Conservation (phyloP, 2,113 vertebrate genomes). For the Oncorhynchus mykiss region DNA sequence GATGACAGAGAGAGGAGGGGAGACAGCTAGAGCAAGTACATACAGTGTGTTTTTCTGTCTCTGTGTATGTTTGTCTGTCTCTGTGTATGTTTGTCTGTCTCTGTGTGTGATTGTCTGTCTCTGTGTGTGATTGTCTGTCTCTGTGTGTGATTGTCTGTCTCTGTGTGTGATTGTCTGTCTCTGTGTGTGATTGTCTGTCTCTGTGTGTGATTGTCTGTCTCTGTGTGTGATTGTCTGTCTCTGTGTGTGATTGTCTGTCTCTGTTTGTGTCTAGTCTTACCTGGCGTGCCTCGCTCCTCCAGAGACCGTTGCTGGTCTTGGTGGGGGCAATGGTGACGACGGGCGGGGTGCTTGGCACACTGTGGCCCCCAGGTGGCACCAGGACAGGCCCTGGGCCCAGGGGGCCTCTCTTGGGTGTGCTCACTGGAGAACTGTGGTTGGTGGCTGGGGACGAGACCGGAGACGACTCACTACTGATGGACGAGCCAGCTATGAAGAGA, state of each 20-base stretch:
- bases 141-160: background rate
- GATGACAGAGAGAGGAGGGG: constrained; percentile 3
- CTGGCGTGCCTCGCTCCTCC: constrained; percentile 94
- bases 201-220: background rate
- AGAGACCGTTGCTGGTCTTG: constrained; percentile 95
- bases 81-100: background rate
- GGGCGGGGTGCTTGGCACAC: constrained; percentile 93
- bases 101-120: background rate
- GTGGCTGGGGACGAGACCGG: constrained; percentile 95
- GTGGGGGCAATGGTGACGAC: constrained; percentile 99
- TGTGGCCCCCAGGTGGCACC: constrained; percentile 88
- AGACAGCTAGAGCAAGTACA: background rate
- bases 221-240: background rate
- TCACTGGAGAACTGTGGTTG: constrained; percentile 97
- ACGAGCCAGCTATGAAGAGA: constrained; percentile 79
- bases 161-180: background rate
- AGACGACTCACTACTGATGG: constrained; percentile 97
- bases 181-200: background rate
- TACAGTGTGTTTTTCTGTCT: background rate
- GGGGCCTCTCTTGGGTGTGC: constrained; percentile 93
- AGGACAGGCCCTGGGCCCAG: constrained; percentile 94
- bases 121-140: background rate
- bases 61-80: background rate
- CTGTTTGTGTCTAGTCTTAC: constrained; percentile 60
- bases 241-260: background rate